Conservation (phyloP, 2,797 vertebrate genomes). For the Hydrocynus forskahlii region DNA sequence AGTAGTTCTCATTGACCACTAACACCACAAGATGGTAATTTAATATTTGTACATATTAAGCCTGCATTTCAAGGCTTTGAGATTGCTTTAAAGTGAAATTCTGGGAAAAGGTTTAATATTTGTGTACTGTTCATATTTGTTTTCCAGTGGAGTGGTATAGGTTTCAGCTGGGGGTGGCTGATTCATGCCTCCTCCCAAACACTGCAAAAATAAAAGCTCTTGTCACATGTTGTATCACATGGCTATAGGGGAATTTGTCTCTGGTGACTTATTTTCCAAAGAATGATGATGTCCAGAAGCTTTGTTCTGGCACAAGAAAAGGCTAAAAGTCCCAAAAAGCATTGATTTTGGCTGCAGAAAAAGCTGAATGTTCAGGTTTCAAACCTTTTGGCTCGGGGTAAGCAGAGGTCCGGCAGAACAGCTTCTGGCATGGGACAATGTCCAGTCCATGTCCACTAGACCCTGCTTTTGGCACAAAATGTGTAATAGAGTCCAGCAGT, state of each 20-base stretch:
- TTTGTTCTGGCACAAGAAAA: constrained; percentile 22
- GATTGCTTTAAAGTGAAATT: neutral
- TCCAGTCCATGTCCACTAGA: neutral
- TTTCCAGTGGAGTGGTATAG: neutral
- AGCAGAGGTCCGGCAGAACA: neutral
- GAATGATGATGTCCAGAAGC: constrained; percentile 26
- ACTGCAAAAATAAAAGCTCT: constrained; percentile 13
- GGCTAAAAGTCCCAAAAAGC: constrained; percentile 1
- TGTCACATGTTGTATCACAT: neutral
- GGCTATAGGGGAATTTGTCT: neutral
- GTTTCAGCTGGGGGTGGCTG: neutral
- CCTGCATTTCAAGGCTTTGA: neutral
- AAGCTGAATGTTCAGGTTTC: constrained; percentile 16
- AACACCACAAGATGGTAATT: too few relatives aligned
- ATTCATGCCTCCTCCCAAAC: neutral
- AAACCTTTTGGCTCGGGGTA: constrained; percentile 16
- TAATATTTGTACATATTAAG: neutral
- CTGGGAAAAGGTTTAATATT: neutral
- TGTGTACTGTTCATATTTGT: neutral
- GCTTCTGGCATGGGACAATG: constrained; percentile 11
- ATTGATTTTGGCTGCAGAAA: constrained; percentile 6
- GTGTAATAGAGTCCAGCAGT: constrained; percentile 15
- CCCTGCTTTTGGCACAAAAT: neutral
- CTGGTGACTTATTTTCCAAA: neutral
- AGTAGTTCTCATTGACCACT: too few relatives aligned